Base-by-base conservation (phyloP, 1,140 invertebrate species). In the Caenorhabditis brenneri region DNA sequence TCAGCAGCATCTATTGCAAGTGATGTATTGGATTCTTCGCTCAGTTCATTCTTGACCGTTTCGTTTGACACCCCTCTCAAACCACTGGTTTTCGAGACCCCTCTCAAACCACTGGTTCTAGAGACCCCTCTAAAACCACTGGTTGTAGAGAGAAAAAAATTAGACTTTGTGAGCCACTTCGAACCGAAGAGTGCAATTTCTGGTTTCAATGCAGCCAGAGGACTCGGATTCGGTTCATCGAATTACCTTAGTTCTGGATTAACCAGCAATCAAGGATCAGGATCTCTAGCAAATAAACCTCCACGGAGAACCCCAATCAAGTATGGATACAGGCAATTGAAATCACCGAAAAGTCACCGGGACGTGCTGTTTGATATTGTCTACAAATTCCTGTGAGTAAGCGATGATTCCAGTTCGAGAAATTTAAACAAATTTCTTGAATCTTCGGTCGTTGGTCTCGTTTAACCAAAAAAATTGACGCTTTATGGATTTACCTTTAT, bases 261-360 rank as follows among this genome's bases (percentile, higher is more conserved):
- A n/a, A n/a, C n/a, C 15, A 55, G 19, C 6, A 5, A 9, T 27
- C 27, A 55, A 10, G 53, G 53, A 24, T 27, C 24, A 4, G 19
- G 22, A 27, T 29, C 53, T 29, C 22, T 9, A 1, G 53, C 15
- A 51, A n/a, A 16, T 6, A 10, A 10, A 22, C 6, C 4, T n/a
- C 22, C 36, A 74, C 65, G 65, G 1, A 29, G 1, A 29, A 58
- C 9, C 27, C 12, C 24, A 3, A 10, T 65, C 4, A 65, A 36
- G 19, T 74, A 46, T 74, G 65, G 65, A 74, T 42, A 24, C 6
- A 74, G 65, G n/a, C 33, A 74, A 31, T 24, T 74, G 6, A 74
- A n/a, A 24, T 22, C 9, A 9, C 3, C 22, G 2, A 42, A n/a
- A 24, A 22, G 15, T 7, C 65, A 74, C 33, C 1, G 42, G 19